These are phyloP conservation scores for Ecliptopera silaceata DNA, from an alignment of 2,888 invertebrate species.

Conservation along the genomic window DNA sequence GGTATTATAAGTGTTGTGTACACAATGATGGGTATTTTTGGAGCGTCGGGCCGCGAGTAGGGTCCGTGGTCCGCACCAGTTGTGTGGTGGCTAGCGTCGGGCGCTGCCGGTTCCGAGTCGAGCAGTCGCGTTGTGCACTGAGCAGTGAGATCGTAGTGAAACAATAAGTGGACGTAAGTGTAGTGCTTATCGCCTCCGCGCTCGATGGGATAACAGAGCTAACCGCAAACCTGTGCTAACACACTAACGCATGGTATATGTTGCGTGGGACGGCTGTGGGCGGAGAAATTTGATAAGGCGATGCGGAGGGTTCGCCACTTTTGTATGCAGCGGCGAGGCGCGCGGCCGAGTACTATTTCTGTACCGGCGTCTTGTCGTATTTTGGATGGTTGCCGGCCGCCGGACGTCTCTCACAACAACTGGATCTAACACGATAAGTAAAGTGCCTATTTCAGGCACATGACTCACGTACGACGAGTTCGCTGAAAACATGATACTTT, in stretches of 20 bases:
- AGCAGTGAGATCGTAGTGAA: conserved; percentile 43
- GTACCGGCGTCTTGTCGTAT: conserved; percentile 62
- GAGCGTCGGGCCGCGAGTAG: conserved; percentile 58
- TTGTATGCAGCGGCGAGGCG: conserved; percentile 71
- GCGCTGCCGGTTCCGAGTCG: conserved; percentile 41
- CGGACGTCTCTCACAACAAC: conserved; percentile 22
- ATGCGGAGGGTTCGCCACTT: conserved; percentile 67
- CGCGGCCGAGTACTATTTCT: conserved; percentile 71
- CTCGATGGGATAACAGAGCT: conserved; percentile 50
- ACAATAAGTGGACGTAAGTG: conserved; percentile 59
- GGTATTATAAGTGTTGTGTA: conserved; percentile 76
- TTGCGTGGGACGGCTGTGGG: conserved; percentile 70
- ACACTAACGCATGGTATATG: conserved; percentile 74
- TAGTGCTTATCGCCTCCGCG: conserved; percentile 59
- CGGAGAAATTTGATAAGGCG: conserved; percentile 81
- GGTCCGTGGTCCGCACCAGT: conserved; percentile 54
- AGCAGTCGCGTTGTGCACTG: conserved; percentile 36
- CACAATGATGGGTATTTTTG: conserved; percentile 78
- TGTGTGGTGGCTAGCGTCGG: conserved; percentile 59
- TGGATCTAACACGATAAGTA: conserved; percentile 28
- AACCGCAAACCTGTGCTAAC: conserved; percentile 65
- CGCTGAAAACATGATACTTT: conserved; percentile 24
- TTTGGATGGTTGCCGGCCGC: conserved; percentile 47
- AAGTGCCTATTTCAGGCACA: conserved; percentile 21
- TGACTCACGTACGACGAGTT: conserved; percentile 9